Percentiles rank a stretch among this genome's conserved stretches.
These are phyloP conservation scores for Epinephelus malabaricus DNA, from an alignment of 2,797 vertebrate genomes.

Conservation along the genomic window DNA sequence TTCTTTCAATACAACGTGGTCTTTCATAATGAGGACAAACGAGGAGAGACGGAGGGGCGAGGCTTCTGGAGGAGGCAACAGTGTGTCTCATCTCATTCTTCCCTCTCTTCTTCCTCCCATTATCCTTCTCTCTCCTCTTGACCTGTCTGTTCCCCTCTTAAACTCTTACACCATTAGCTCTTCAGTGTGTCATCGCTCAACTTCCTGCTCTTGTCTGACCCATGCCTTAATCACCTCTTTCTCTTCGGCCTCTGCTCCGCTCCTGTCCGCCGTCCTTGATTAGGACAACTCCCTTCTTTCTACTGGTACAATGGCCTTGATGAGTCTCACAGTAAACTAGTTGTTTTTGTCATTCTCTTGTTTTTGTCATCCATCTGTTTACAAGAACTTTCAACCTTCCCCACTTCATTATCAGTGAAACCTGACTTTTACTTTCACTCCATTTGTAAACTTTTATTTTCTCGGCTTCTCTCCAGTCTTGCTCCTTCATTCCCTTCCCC, in stretches of 20 bases:
- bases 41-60: constrained; percentile 40
- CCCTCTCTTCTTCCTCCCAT: neutral
- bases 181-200: constrained; percentile 22
- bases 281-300: constrained; percentile 33
- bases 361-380: constrained; percentile 36
- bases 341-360: constrained; percentile 13
- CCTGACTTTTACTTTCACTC: constrained; percentile 22
- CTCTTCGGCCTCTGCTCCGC: constrained; percentile 18
- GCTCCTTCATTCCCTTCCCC: neutral
- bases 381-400: constrained; percentile 8
- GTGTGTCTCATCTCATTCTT: constrained; percentile 14
- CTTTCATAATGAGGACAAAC: constrained; percentile 56
- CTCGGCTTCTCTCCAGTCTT: neutral
- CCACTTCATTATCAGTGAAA: neutral
- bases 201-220: constrained; percentile 30
- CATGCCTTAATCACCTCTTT: constrained; percentile 37
- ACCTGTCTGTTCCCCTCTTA: constrained; percentile 8
- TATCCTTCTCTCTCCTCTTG: constrained; percentile 23
- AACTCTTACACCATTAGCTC: constrained; percentile 35
- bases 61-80: constrained; percentile 10
- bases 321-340: constrained; percentile 41
- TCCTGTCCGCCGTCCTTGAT: constrained; percentile 52
- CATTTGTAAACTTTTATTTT: neutral
- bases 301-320: constrained; percentile 57
- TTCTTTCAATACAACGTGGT: constrained; percentile 45